Evolutionary conservation across 2,888 invertebrate genomes (phyloP).

Genomic region (Meghimatium bilineatum): DNA sequence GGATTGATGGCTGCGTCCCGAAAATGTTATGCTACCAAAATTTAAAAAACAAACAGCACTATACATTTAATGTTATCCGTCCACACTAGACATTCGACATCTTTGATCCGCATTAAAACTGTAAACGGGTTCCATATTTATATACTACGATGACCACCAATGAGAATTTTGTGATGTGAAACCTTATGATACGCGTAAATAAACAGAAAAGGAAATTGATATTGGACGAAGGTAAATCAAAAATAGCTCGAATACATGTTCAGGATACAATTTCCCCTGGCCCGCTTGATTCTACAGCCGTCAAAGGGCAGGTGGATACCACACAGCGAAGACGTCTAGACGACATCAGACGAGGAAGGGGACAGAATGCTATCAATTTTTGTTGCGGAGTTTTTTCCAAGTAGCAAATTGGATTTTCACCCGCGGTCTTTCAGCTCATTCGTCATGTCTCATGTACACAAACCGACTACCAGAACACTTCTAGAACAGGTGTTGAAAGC

Average conservation of each 20-base stretch:
- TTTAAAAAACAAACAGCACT: no score
- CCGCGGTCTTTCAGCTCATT: conserved; percentile 21
- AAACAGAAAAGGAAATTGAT: not conserved
- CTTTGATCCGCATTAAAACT: no score
- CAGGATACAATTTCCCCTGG: not conserved
- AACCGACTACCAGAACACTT: conserved; percentile 30
- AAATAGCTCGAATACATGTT: not conserved
- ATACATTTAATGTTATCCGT: no score
- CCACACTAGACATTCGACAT: no score
- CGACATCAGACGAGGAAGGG: conserved; percentile 17
- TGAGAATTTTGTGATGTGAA: not conserved
- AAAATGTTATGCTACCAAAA: no score
- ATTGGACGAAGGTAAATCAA: not conserved
- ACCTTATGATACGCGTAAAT: not conserved
- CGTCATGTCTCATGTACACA: conserved; percentile 41
- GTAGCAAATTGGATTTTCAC: conserved; percentile 29
- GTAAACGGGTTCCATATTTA: no score
- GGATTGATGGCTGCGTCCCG: no score
- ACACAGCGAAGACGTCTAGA: conserved; percentile 26
- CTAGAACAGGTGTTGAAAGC: conserved; percentile 38
- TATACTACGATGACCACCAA: not conserved
- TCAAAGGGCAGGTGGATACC: conserved; percentile 36
- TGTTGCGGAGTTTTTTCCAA: conserved; percentile 14
- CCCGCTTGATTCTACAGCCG: not conserved
- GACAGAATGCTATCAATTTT: conserved; percentile 28